A percentile compares a stretch with the other conserved stretches of the same genome.
These are phyloP conservation scores for Euclidia mi DNA, from an alignment of 2,888 invertebrate species.

Conservation along the genomic window DNA sequence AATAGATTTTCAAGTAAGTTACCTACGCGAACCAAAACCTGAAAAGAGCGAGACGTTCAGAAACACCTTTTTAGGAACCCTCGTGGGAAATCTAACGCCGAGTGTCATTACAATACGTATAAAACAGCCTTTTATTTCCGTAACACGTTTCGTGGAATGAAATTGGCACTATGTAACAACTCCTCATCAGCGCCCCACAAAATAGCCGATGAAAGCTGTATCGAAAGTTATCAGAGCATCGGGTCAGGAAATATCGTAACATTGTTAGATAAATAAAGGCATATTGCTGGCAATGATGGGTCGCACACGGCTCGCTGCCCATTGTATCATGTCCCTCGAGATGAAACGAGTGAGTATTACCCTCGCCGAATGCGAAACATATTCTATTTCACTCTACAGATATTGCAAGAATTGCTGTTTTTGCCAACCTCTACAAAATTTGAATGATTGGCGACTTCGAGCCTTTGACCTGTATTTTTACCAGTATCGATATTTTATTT, in stretches of 20 bases:
- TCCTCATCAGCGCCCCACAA: slow-evolving; percentile 58
- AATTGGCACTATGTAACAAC: slow-evolving; percentile 60
- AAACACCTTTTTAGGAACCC: slow-evolving; percentile 47
- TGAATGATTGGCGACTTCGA: slow-evolving; percentile 30
- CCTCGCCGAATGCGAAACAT: slow-evolving; percentile 70
- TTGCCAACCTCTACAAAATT: slow-evolving; percentile 38
- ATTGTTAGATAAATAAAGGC: slow-evolving; percentile 79
- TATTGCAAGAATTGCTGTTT: slow-evolving; percentile 54
- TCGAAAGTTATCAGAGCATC: slow-evolving; percentile 73
- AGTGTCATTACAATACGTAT: slow-evolving; percentile 59
- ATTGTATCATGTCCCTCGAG: slow-evolving; percentile 75
- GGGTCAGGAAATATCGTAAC: slow-evolving; percentile 73
- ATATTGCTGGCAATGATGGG: slow-evolving; percentile 76
- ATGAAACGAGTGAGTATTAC: slow-evolving; percentile 77
- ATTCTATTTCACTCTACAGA: slow-evolving; percentile 52
- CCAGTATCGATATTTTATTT: not conserved
- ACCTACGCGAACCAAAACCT: slow-evolving; percentile 41
- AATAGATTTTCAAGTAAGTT: slow-evolving; percentile 41
- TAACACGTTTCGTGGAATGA: slow-evolving; percentile 62
- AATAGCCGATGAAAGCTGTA: slow-evolving; percentile 63
- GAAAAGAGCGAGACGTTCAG: slow-evolving; percentile 36
- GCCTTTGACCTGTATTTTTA: not conserved
- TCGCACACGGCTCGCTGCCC: slow-evolving; percentile 63
- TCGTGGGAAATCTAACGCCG: slow-evolving; percentile 52
- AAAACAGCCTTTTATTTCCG: slow-evolving; percentile 63